Evolutionary conservation across 2,797 vertebrate genomes (phyloP), one percentile per base, ranked within the genome.

Genomic region (Pipistrellus nathusii): DNA sequence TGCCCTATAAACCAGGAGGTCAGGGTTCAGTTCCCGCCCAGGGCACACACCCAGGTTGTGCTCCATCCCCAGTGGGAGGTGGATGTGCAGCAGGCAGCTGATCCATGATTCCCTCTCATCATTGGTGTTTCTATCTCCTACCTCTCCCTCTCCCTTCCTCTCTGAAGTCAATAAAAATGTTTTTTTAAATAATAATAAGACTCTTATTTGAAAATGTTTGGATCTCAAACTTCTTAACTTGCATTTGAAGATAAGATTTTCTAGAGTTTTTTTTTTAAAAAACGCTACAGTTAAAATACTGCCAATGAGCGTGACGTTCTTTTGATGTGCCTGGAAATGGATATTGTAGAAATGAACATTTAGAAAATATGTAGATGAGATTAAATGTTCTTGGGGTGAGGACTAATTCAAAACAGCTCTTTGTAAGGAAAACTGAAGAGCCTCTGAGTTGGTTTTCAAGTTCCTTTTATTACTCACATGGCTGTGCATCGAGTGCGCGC

Each of bases 381-480:
- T 96, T 96, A 97, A 91, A 44, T 55, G 93, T 95, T 94, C 85
- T 95, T 97, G 94, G 76, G 23, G 57, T 96, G 88, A 95, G 97
- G 87, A 97, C 96, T 96, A 97, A 83, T 96, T 97, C 95, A 91
- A 92, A 97, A 92, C 21, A 68, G 72, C 32, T 53, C 83, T 87
- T 89, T 48, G 92, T 96, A 94, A 87, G 90, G 86, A 94, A 96
- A 97, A 98, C 98, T 92, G 20, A 97, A 97, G 97, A 96, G 75
- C 48, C 38, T 97, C 92, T 95, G 82, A 92, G 85, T 97, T 94
- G 85, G 90, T 97, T 96, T 96, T 85, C 95, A 97, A 98, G 95
- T 98, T 97, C 90, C 93, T 97, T 97, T 98, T 96, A 96, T 98
- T 98, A 98, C 97, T 98, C 93, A 96, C 94, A 96, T 91, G 93